These are phyloP conservation scores for Samia ricini DNA, from an alignment of 1,140 invertebrate species.

Conservation along the genomic window DNA sequence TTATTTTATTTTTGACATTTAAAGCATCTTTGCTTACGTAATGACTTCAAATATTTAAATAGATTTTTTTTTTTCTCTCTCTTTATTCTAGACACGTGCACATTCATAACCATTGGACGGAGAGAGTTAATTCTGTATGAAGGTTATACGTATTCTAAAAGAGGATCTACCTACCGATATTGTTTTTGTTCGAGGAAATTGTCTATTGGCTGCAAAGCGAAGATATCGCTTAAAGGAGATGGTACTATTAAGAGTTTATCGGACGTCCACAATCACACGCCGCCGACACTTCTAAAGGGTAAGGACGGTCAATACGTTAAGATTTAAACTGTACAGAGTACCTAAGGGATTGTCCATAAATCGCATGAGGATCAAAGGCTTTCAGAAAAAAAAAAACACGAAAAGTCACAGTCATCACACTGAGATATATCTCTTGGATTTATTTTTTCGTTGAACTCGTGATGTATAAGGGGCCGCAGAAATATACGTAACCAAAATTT, in stretches of 20 bases:
- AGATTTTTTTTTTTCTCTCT: too few species aligned
- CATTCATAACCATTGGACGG: constrained; percentile 4
- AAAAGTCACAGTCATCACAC: too few species aligned
- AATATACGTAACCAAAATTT: too few species aligned
- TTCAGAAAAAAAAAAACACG: too few species aligned
- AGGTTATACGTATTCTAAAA: constrained; percentile 35
- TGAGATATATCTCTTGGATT: too few species aligned
- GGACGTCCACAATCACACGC: background rate
- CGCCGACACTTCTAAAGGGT: background rate
- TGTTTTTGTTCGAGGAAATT: constrained; percentile 7
- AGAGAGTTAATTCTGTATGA: constrained; percentile 26
- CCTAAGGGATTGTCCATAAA: too few species aligned
- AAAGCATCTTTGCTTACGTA: too few species aligned
- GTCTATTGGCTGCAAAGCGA: constrained; percentile 2
- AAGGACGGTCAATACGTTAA: background rate
- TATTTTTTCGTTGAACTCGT: too few species aligned
- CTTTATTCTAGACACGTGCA: background rate
- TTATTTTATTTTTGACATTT: too few species aligned
- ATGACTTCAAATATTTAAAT: too few species aligned
- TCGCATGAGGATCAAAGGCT: too few species aligned
- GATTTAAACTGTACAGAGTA: background rate
- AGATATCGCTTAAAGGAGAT: background rate
- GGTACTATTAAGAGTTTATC: background rate
- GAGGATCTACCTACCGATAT: constrained; percentile 17
- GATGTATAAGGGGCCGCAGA: too few species aligned